Conservation (phyloP, 1,140 invertebrate genomes). For the Potamilus streckersoni region DNA sequence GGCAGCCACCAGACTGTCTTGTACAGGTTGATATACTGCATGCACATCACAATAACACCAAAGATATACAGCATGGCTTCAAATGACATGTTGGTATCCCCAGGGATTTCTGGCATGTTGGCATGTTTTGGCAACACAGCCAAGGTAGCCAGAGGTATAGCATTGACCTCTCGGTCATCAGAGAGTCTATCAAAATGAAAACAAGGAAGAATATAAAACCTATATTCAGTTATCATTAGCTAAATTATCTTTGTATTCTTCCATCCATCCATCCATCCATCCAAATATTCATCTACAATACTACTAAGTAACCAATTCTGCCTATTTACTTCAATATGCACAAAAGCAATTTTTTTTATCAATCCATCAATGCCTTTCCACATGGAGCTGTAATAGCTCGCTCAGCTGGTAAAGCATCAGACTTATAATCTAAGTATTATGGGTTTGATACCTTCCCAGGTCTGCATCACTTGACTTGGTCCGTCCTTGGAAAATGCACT, state of each 20-base stretch:
- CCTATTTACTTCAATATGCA: too few relatives aligned
- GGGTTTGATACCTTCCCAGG: too few relatives aligned
- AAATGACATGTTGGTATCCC: conserved; percentile 86
- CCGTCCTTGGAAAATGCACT: too few relatives aligned
- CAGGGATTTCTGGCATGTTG: conserved; percentile 81
- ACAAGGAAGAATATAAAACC: background rate
- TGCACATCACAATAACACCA: conserved; percentile 76
- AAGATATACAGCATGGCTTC: conserved; percentile 85
- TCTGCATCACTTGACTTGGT: too few relatives aligned
- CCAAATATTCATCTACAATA: background rate
- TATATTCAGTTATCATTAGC: background rate
- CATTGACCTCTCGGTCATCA: conserved; percentile 55
- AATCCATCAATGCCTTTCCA: too few relatives aligned
- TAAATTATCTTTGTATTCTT: background rate
- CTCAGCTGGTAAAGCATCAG: too few relatives aligned
- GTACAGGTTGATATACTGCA: conserved; percentile 96
- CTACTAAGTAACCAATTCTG: background rate
- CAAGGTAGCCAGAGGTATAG: conserved; percentile 59
- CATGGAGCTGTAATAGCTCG: too few relatives aligned
- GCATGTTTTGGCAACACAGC: conserved; percentile 62
- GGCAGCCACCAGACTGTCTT: conserved; percentile 97
- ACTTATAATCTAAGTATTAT: too few relatives aligned
- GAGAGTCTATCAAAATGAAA: conserved; percentile 43
- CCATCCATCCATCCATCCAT: background rate
- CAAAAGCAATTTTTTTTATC: too few relatives aligned